phyloP scores from a whole-genome alignment of 2,888 invertebrate species.

The Dione juno region DNA sequence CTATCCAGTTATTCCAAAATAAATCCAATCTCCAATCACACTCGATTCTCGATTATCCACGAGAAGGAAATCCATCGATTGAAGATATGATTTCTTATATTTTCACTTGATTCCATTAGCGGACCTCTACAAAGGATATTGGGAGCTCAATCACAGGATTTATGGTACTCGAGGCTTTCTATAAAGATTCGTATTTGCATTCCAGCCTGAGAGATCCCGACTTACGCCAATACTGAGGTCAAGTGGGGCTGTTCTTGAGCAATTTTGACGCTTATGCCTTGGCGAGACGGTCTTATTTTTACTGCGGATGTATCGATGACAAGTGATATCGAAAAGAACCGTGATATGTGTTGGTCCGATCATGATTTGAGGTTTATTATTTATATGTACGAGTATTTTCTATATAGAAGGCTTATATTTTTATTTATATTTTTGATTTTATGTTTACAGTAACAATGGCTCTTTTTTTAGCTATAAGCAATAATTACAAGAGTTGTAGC shows the following conservation, averaged over 20 bases:
- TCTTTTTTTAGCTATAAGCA: too few relatives aligned
- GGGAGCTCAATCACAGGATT: constrained; percentile 67
- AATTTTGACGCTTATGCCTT: constrained; percentile 38
- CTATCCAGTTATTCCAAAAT: neutral
- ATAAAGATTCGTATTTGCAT: constrained; percentile 77
- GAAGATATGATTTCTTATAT: constrained; percentile 41
- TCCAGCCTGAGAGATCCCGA: constrained; percentile 68
- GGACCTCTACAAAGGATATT: constrained; percentile 73
- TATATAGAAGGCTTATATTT: constrained; percentile 24
- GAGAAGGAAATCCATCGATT: constrained; percentile 30
- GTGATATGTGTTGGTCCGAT: constrained; percentile 42
- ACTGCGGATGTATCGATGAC: constrained; percentile 21
- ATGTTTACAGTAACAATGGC: neutral
- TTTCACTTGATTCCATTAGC: constrained; percentile 73
- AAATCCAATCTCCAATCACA: neutral
- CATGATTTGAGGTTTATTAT: constrained; percentile 43
- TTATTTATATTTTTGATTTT: neutral
- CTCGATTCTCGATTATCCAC: constrained; percentile 27
- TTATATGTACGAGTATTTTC: constrained; percentile 41
- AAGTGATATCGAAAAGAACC: constrained; percentile 44
- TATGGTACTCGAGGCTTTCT: constrained; percentile 57
- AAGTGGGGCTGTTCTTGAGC: constrained; percentile 49
- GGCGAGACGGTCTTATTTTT: constrained; percentile 25
- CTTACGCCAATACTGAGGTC: constrained; percentile 60
- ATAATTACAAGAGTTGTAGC: too few relatives aligned